These are phyloP conservation scores for Climacteris rufus DNA, from an alignment of 2,113 vertebrate genomes.

Conservation along the genomic window DNA sequence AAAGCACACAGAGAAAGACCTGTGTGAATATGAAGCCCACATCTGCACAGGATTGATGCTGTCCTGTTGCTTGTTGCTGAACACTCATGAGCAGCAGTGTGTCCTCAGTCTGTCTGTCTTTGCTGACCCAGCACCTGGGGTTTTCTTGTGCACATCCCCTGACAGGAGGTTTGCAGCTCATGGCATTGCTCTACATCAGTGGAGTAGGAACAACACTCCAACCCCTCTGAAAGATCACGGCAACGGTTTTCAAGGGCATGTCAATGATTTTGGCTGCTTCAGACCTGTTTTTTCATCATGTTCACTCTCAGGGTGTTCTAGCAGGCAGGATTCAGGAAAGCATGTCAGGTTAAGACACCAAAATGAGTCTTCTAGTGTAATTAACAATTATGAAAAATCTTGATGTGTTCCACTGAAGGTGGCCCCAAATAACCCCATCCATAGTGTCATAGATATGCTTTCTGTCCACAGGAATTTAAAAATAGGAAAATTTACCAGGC, in stretches of 20 bases:
- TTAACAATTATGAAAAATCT: not conserved
- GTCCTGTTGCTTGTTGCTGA: not conserved
- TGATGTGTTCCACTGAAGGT: not conserved
- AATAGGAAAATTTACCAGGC: not conserved
- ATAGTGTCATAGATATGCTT: not conserved
- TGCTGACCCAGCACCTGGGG: not conserved
- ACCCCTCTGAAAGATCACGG: not conserved
- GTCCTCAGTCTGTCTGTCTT: not conserved
- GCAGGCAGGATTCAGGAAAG: not conserved
- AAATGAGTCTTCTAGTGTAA: not conserved
- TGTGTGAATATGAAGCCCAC: not conserved
- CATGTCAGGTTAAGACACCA: not conserved
- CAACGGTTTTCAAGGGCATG: not conserved
- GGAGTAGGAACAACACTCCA: not conserved
- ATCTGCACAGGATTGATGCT: not conserved
- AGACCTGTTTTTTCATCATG: not conserved
- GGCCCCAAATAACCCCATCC: not conserved
- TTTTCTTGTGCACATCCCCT: not conserved
- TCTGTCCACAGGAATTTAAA: not conserved
- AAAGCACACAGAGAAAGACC: not conserved
- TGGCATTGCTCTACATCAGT: rapidly evolving
- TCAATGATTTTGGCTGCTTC: not conserved
- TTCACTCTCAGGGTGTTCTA: not conserved
- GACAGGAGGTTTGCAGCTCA: not conserved
- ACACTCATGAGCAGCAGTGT: not conserved